These are phyloP conservation scores for Sarcophaga variegata DNA, from an alignment of 2,888 invertebrate species.

Conservation along the genomic window DNA sequence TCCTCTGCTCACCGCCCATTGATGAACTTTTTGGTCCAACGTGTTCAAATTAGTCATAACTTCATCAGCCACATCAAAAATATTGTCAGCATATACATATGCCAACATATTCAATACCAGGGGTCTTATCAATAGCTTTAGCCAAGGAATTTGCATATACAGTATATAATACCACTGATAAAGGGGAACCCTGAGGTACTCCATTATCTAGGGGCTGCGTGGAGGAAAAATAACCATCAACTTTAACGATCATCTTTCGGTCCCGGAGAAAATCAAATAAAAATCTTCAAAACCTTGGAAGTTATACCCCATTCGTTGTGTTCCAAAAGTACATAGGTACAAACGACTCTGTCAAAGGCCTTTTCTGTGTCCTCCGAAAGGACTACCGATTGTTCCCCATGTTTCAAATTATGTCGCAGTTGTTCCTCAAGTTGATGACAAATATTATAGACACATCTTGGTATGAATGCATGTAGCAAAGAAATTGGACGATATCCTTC, in stretches of 20 bases:
- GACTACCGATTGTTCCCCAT: neutral
- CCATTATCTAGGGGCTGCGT: neutral
- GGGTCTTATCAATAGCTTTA: no score
- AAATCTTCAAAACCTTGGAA: neutral
- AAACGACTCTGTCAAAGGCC: neutral
- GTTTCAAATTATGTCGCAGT: neutral
- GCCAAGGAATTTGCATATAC: no score
- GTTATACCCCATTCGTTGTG: neutral
- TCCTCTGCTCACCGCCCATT: no score
- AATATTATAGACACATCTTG: neutral
- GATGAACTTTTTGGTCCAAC: no score
- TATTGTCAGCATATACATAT: no score
- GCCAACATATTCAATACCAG: no score
- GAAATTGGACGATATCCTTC: slow-evolving; percentile 31
- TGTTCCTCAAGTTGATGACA: neutral
- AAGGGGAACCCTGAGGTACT: no score
- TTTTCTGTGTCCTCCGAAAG: neutral
- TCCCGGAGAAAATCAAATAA: neutral
- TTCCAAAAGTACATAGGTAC: neutral
- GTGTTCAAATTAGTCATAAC: no score
- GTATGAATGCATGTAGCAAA: neutral
- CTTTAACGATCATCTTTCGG: neutral
- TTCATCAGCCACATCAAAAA: no score
- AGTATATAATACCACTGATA: no score
- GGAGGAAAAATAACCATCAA: neutral